phyloP scores from a whole-genome alignment of 23 tunicate genomes.

The Clavelina lepadiformis region DNA sequence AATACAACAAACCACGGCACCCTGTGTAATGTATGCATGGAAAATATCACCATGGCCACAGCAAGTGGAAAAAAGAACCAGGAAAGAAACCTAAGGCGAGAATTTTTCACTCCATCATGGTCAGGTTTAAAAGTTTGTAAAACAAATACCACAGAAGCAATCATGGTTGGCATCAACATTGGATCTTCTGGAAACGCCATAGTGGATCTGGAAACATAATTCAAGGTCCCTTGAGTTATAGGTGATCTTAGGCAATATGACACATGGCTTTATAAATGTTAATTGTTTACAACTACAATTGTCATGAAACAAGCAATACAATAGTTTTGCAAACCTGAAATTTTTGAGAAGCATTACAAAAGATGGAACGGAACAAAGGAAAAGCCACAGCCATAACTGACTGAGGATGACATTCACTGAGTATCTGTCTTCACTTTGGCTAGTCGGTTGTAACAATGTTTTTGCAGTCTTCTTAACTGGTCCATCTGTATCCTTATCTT shows the following conservation, averaged over 20 bases:
- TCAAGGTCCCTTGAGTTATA: no score
- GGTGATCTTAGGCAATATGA: no score
- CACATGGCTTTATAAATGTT: no score
- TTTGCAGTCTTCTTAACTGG: background rate
- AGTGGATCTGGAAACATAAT: slow-evolving; percentile 15
- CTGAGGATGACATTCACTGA: slow-evolving; percentile 7
- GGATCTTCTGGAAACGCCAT: slow-evolving; percentile 17
- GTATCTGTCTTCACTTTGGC: slow-evolving; percentile 3
- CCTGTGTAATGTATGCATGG: slow-evolving; percentile 37
- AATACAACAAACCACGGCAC: slow-evolving; percentile 28
- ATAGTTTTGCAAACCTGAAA: no score
- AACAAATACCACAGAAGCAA: slow-evolving; percentile 32
- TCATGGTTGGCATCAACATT: background rate
- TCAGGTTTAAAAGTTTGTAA: slow-evolving; percentile 6
- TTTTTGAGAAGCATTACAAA: slow-evolving; percentile 1
- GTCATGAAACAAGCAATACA: no score
- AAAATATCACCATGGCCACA: slow-evolving; percentile 10
- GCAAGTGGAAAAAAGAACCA: slow-evolving; percentile 22
- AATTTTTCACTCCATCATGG: slow-evolving; percentile 6
- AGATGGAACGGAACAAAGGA: slow-evolving; percentile 34
- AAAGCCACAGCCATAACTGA: slow-evolving; percentile 48
- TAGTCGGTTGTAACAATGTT: slow-evolving; percentile 1
- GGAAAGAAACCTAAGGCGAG: slow-evolving; percentile 8
- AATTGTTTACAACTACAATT: no score
- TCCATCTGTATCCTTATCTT: slow-evolving; percentile 6